Conservation (phyloP, 2,113 vertebrate species). For the Cettia cetti region DNA sequence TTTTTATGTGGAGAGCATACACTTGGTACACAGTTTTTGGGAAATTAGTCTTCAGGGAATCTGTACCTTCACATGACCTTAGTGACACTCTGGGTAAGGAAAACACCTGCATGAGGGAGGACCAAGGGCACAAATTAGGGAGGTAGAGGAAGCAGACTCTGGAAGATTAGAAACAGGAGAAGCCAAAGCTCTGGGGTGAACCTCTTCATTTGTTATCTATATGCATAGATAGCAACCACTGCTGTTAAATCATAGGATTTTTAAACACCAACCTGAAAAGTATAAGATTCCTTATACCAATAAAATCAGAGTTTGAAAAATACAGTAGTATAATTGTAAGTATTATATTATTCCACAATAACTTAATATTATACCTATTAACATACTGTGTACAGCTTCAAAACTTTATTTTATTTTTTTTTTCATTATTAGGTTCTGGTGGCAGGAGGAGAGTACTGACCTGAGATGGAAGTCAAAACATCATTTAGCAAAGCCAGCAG, state of each 20-base stretch:
- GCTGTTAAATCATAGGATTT: neutral
- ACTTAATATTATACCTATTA: neutral
- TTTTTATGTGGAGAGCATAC: neutral
- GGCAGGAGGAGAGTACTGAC: conserved; percentile 33
- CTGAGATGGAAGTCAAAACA: conserved; percentile 87
- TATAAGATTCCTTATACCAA: neutral
- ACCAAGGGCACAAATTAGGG: neutral
- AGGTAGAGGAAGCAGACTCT: neutral
- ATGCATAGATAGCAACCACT: neutral
- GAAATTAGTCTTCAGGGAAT: neutral
- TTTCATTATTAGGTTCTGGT: conserved; percentile 35
- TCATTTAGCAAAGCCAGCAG: conserved; percentile 82
- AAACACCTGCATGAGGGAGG: neutral
- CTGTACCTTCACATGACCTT: neutral
- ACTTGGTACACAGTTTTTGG: neutral
- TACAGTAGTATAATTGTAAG: neutral
- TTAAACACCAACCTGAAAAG: neutral
- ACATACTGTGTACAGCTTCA: neutral
- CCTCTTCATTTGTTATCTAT: neutral
- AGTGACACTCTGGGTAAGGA: neutral
- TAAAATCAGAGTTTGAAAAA: neutral
- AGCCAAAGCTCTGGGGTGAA: neutral
- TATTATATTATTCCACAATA: neutral
- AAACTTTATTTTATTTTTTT: neutral
- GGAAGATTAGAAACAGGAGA: neutral